phyloP scores from a whole-genome alignment of 2,797 vertebrate genomes.

The Ceryle rudis region DNA sequence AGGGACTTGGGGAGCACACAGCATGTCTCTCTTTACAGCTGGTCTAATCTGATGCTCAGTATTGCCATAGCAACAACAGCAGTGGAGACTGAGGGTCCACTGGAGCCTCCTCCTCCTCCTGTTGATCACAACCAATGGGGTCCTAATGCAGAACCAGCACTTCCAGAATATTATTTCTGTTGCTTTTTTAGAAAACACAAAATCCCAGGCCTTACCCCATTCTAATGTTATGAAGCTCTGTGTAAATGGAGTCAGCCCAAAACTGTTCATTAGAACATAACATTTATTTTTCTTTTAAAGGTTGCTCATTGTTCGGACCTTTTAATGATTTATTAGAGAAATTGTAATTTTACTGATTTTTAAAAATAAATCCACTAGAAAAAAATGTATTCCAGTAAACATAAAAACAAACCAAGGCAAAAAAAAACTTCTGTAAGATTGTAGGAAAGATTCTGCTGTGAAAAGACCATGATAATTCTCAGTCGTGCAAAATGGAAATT shows the following conservation, averaged over 20 bases:
- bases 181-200: neutral
- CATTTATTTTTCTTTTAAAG: neutral
- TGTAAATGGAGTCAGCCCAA: neutral
- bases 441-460: neutral
- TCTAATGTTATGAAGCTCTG: neutral
- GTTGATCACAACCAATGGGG: conserved; percentile 5
- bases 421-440: neutral
- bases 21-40: conserved; percentile 24
- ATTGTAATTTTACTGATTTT: neutral
- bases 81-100: neutral
- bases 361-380: neutral
- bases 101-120: conserved; percentile 1
- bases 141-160: neutral
- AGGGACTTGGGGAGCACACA: neutral
- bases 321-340: neutral
- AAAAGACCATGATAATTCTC: neutral
- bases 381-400: neutral
- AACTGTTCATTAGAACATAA: neutral
- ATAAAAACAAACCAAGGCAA: neutral
- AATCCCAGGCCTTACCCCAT: accelerated
- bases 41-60: conserved; percentile 49
- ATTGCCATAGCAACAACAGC: conserved; percentile 56
- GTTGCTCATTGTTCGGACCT: neutral
- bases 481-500: neutral
- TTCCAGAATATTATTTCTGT: neutral